Conservation (phyloP, 2,797 vertebrate genomes). For the Hapalemur alaotrensis region DNA sequence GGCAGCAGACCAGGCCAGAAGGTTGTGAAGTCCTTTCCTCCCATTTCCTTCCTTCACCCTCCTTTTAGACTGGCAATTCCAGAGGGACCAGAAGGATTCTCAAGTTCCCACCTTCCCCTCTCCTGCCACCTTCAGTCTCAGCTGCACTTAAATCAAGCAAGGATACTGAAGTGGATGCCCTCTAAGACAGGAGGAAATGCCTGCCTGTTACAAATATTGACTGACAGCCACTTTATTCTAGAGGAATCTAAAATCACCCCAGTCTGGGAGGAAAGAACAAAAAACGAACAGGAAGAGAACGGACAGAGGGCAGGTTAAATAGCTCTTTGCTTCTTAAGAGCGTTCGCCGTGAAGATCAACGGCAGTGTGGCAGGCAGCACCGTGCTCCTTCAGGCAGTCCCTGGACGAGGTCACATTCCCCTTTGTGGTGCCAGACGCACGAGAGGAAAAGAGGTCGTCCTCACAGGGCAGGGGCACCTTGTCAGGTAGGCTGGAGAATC, state of each 20-base stretch:
- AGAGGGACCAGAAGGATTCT: background rate
- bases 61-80: background rate
- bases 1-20: background rate
- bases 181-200: background rate
- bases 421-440: background rate
- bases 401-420: background rate
- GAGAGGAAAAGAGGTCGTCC: background rate
- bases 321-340: background rate
- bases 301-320: background rate
- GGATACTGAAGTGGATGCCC: background rate
- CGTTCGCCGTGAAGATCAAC: accelerated
- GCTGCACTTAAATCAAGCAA: background rate
- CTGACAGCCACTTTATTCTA: background rate
- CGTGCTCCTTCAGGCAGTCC: background rate
- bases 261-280: background rate
- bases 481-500: background rate
- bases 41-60: background rate
- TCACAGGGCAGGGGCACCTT: background rate
- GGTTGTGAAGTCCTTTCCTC: background rate
- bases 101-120: background rate
- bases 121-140: no score
- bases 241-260: background rate
- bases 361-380: background rate
- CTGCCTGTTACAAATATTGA: background rate
- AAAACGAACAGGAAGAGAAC: background rate